Conservation (phyloP, 2,888 invertebrate species). For the Cartodere bifasciata region DNA sequence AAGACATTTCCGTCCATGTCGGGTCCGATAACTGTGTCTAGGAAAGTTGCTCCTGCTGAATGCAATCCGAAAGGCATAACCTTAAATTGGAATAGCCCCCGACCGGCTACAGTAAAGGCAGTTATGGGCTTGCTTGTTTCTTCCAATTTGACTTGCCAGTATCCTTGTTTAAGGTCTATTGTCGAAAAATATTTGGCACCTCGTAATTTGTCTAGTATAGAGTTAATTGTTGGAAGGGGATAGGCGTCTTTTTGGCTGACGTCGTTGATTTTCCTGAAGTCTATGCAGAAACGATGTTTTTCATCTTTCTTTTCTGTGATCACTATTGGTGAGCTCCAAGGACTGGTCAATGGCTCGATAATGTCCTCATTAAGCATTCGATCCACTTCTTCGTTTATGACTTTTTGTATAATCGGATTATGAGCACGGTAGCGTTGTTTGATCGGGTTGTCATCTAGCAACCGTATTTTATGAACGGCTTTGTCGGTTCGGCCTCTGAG, state of each 20-base stretch:
- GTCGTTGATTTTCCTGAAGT: conserved; percentile 19
- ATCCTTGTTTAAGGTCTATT: conserved; percentile 17
- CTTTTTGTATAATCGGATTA: too few relatives aligned
- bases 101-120: conserved; percentile 22
- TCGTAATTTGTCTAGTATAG: conserved; percentile 16
- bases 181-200: conserved; percentile 17
- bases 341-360: conserved; percentile 12
- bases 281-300: conserved; percentile 18
- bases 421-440: too few relatives aligned
- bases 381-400: too few relatives aligned
- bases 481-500: too few relatives aligned
- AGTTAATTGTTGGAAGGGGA: conserved; percentile 18
- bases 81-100: conserved; percentile 21
- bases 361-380: conserved; percentile 12
- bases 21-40: too few relatives aligned
- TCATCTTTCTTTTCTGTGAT: conserved; percentile 18
- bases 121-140: conserved; percentile 21
- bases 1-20: too few relatives aligned
- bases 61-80: conserved; percentile 17
- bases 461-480: too few relatives aligned
- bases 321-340: conserved; percentile 19
- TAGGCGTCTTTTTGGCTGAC: conserved; percentile 19
- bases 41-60: too few relatives aligned
- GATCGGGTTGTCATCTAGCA: too few relatives aligned
- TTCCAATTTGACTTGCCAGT: conserved; percentile 19